Base-by-base conservation (phyloP, 2,888 invertebrate genomes). In the Neria commutata region DNA sequence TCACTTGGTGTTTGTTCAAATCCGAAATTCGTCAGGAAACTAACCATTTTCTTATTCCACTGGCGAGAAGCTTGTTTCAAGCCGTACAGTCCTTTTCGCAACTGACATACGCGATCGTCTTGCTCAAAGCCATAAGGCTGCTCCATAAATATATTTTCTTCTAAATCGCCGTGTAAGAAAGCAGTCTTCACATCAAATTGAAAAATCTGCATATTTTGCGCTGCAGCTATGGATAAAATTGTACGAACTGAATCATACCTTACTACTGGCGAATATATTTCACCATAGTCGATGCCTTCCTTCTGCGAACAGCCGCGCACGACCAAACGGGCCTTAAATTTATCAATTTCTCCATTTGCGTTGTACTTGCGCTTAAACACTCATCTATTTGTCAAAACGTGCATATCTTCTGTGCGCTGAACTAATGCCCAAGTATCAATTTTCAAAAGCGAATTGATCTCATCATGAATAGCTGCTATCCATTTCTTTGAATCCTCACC, bases 381-480 rank as follows among this genome's bases (percentile, higher is more conserved):
- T 60, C 65, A 65, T 21, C 55, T 17, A 45, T 48, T 49, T 11
- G 34, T 29, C 1, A 56, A 40, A 33, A 56, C 45, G 16, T 60
- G 54, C 4, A 45, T 55, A 42, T 29, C 29, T 26, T 16, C 25
- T 14, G 61, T 52, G 48, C 49, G 45, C 2, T 50, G 50, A 10
- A 57, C 53, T 24, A 60, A 21, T 5, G 40, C 14, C 60, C 58
- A 61, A 6, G 58, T 64, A 2, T 51, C 40, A 42, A 57, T 62
- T 33, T 53, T 50, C n/a, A 29, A 10, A 6, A 60, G 42, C n/a
- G 58, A 37, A n/a, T 87, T 85, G 11, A 94, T 83, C 74, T 93
- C 93, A 74, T 92, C 89, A 66, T 89, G 88, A 87, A 95, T 91
- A 1, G 94, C 89, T 48, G 89, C 89, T 63, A 95, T 89, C 45